Evolutionary conservation across 2,888 invertebrate species (phyloP), one percentile per base, ranked within the genome.

Genomic region (Junonia oenone): DNA sequence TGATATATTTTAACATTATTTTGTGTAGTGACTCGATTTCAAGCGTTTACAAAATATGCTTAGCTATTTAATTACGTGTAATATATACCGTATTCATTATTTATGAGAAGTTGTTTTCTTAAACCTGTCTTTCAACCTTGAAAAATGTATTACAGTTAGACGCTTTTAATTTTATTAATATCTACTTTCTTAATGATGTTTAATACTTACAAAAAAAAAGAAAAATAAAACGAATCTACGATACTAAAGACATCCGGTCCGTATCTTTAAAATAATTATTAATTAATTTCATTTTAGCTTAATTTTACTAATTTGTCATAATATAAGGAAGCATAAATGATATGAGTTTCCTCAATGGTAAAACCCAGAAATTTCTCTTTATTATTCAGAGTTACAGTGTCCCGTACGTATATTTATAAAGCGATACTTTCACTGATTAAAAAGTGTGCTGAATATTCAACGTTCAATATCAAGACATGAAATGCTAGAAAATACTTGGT

Each of bases 361-460:
- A 22, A 22, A 1, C 35, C 35, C 35, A 35, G 14, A 35, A 13
- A 35, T 6, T 35, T 6, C 35, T 22, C 22, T n/a, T n/a, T 45
- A n/a, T 6, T 27, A 37, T 6, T 19, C 38, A 40, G 19, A 15
- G 38, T 40, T 40, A n/a, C 19, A 56, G 65, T 65, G 65, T 65
- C 61, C 61, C 65, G 62, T 65, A 68, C 65, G 67, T 73, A 77
- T 75, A 45, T 51, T 76, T 68, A 73, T 75, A 78, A 68, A 69
- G 72, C 72, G 72, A 70, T 81, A 85, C 88, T 88, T 88, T 87
- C 87, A 79, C 86, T 68, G 61, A 72, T 73, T 70, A 77, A 79
- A 79, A 78, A 76, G 77, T 76, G 67, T 70, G 73, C 68, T 72
- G 74, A 48, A 35, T 49, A 49, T 37, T 37, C 26, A n/a, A 26